Evolutionary conservation across 2,797 vertebrate genomes (phyloP).

Genomic region (Scleropages formosus): DNA sequence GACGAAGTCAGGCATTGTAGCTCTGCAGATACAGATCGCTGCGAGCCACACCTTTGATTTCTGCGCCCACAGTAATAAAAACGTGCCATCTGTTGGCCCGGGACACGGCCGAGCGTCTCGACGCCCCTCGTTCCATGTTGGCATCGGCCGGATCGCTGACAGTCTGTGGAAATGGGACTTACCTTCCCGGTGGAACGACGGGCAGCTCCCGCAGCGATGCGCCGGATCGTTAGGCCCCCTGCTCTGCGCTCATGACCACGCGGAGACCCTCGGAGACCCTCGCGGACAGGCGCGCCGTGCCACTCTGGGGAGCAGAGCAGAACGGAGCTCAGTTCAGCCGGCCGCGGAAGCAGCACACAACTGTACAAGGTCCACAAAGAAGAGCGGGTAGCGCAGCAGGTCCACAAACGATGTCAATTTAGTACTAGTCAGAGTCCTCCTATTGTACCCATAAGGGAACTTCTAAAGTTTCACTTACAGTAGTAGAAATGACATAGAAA

Average conservation of each 20-base stretch:
- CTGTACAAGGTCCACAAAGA: no score
- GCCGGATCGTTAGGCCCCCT: conserved; percentile 37
- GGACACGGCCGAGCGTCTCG: background rate
- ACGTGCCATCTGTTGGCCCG: background rate
- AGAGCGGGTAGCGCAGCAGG: no score
- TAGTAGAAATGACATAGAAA: no score
- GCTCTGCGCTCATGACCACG: conserved; percentile 35
- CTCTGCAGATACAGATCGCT: no score
- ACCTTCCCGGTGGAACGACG: conserved; percentile 52
- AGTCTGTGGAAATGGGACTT: conserved; percentile 41
- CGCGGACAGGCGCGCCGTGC: no score
- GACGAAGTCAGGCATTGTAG: no score
- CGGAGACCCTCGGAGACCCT: conserved; percentile 38
- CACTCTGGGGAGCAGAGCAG: conserved; percentile 62
- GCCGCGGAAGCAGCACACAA: background rate
- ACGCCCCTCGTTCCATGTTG: background rate
- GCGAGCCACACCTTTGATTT: background rate
- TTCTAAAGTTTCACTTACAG: no score
- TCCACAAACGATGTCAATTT: no score
- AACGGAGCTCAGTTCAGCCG: conserved; percentile 36
- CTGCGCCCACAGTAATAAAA: background rate
- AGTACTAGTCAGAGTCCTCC: no score
- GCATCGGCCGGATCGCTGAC: background rate
- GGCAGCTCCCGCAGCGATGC: conserved; percentile 8
- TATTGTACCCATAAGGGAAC: no score